Evolutionary conservation across 2,797 vertebrate species (phyloP).

Genomic region (Amazonetta brasiliensis): DNA sequence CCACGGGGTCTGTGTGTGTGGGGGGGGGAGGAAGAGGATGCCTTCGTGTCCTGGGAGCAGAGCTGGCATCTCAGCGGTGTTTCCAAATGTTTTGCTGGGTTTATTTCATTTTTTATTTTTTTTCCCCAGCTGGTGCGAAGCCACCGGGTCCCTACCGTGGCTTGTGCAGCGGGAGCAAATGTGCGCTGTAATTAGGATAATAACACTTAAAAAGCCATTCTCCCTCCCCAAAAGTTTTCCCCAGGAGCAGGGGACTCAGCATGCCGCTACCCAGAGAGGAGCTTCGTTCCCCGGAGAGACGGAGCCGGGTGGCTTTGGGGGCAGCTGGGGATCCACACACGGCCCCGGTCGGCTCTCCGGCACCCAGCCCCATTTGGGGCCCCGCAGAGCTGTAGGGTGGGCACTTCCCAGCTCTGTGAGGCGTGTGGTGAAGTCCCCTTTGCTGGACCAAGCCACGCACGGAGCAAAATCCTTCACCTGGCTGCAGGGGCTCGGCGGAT

Average conservation of each 20-base stretch:
- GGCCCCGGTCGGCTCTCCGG: background rate
- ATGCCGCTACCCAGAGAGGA: background rate
- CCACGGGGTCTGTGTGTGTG: background rate
- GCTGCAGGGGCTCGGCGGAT: background rate
- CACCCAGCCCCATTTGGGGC: background rate
- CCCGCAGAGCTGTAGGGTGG: background rate
- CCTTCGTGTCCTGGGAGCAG: rapidly evolving
- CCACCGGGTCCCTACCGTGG: background rate
- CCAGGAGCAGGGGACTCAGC: background rate
- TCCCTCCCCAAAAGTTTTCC: background rate
- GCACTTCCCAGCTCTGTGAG: background rate
- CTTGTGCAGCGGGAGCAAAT: background rate
- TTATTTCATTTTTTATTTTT: background rate
- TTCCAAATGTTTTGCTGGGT: too few relatives aligned
- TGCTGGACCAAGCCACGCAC: background rate
- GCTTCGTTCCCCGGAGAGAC: background rate
- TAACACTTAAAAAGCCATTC: background rate
- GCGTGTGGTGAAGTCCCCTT: background rate
- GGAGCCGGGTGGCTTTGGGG: background rate
- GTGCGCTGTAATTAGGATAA: background rate
- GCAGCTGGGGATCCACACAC: background rate
- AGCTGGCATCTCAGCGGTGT: background rate
- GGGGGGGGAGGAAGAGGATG: background rate
- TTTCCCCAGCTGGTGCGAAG: background rate
- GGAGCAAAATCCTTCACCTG: background rate